Evolutionary conservation across 2,797 vertebrate species (phyloP), one percentile per base, ranked within the genome.

Genomic region (Urophycis tenuis): DNA sequence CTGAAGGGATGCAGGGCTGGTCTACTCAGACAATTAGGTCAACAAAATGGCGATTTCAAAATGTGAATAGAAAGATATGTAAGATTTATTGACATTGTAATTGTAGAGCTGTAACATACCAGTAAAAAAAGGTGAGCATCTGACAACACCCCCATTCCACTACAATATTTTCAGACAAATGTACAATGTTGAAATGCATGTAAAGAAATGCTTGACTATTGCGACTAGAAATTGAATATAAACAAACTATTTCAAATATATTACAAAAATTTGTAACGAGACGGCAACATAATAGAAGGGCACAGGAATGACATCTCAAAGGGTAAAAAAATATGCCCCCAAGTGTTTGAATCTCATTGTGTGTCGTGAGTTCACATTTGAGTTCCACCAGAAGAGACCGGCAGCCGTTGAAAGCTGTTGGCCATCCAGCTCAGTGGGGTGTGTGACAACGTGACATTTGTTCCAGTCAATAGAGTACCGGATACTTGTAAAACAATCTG

Each of bases 281-380:
- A 4, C 30, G 83, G 45, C 78, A 80, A 85, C 78, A 89, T 41
- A 84, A 81, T 78, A 83, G 72, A 85, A 70, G n/a, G 78, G 22
- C 15, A 79, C 32, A 31, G 19, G 49, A 60, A n/a, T 60, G 19
- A 31, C 9, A 78, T 87, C 25, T 31, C 3, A 4, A 15, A 70
- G 0, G n/a, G n/a, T 30, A 29, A 69, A 70, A 31, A 32, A n/a
- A 60, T 7, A n/a, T 60, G 22, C 25, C 67, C 30, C 30, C 1
- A 70, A 25, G 60, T 64, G 8, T 64, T 64, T 29, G n/a, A 19
- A 64, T n/a, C 22, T 25, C n/a, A n/a, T 41, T 41, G 39, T 17
- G 5, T 15, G 14, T 14, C 39, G 14, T n/a, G 36, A 11, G 14
- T 39, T 12, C 36, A 14, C n/a, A 39, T 41, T 41, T 41, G 14